Base-by-base conservation (phyloP, 1,140 invertebrate species). In the Drosophila seguyi region DNA sequence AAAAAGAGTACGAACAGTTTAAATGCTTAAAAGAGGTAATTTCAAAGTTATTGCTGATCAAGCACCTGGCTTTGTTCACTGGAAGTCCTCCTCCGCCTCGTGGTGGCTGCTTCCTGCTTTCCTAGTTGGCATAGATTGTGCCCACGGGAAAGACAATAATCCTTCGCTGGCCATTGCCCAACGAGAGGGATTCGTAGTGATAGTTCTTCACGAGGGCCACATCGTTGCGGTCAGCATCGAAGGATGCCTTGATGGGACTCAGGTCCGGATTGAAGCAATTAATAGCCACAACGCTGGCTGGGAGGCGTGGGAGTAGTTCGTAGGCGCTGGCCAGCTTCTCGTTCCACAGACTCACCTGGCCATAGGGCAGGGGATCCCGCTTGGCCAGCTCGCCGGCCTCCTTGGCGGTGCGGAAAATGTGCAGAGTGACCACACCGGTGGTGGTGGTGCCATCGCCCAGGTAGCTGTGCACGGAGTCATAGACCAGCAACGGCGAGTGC, bases 121-220 rank as follows among this genome's bases (percentile, higher is more conserved):
- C 29, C 79, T 56, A 92, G 62, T 92, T 92, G 22, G 84, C 87
- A 50, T 91, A 92, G 18, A 87, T 83, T 13, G 85, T 92, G 45
- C 91, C 91, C 31, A 92, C 71, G 11, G 91, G 84, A 57, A 92
- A 92, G 38, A 92, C 86, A 45, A 92, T 69, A 16, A 81, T 72
- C 67, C 69, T 72, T 14, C 81, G 77, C 22, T 73, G 65, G 1
- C 52, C 52, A 11, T 68, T 67, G 0, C 81, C 29, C 22, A 53
- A 4, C 20, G 52, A 22, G 6, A 92, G 45, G 3, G 73, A 75
- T 48, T 92, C 91, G 41, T 92, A 92, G 62, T 92, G 91, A 22
- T 92, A 88, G 42, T 76, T 78, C 50, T 85, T 79, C 11, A 67
- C 63, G 42, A 92, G 67, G 7, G 25, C 31, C 0, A 76, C 91